Evolutionary conservation across 2,113 vertebrate species (phyloP), one percentile per base, ranked within the genome.

Genomic region (Grallaria varia): DNA sequence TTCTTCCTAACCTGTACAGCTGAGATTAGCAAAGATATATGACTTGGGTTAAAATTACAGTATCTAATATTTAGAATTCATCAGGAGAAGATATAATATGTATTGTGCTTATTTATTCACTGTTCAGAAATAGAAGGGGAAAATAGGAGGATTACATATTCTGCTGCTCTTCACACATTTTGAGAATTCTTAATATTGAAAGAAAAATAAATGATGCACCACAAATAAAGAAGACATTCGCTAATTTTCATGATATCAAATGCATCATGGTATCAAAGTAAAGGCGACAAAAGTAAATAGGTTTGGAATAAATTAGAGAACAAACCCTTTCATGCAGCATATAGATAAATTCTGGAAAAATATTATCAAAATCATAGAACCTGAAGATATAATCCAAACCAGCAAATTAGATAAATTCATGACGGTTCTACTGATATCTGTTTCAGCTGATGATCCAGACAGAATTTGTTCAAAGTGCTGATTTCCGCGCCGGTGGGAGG

Each of bases 351-450:
- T 90, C 39, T 84, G 37, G n/a, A 90, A 44, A 44, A 10, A 63
- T 53, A 1, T 53, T 75, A 75, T 67, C 21, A 44, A 60, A 85
- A 58, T 24, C 8, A 49, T 3, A 82, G 42, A 75, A 49, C 16
- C 17, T 49, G n/a, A 85, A 89, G 58, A 59, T 49, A 3, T 37
- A 33, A 33, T 83, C 20, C 17, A 45, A 25, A 88, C 78, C 78
- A 22, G 14, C 31, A 85, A 67, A 75, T 53, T 8, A 58, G 66
- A 37, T 37, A 82, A 49, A 67, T 58, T 82, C 9, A 88, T 28
- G 52, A 20, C 12, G 40, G 25, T 44, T 50, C 22, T 2, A 0
- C 0, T 31, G 16, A 24, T 49, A 31, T 4, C 12, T 49, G 27
- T 56, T 87, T 71, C 75, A 63, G n/a, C 12, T 87, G 69, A 42